Evolutionary conservation across 2,113 vertebrate genomes (phyloP).

Genomic region (Saccopteryx bilineata): DNA sequence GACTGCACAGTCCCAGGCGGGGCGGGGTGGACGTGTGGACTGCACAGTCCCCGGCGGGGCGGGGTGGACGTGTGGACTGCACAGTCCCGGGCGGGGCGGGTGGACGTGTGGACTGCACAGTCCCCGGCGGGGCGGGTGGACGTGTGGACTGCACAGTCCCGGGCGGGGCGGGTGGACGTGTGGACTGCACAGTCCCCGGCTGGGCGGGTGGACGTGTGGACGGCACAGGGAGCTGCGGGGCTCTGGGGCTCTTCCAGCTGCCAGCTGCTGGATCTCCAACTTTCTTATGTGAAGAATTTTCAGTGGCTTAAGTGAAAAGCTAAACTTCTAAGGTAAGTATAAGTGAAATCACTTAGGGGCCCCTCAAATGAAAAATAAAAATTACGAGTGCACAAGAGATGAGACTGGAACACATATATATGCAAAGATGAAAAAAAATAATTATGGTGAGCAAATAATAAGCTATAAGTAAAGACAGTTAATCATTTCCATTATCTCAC

Average conservation of each 20-base stretch:
- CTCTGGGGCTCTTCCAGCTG: background rate
- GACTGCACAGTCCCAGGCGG: background rate
- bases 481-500: background rate
- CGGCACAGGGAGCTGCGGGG: accelerated
- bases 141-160: accelerated
- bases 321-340: background rate
- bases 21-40: accelerated
- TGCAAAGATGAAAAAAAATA: background rate
- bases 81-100: background rate
- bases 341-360: background rate
- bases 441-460: background rate
- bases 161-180: too few relatives aligned
- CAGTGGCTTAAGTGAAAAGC: background rate
- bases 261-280: background rate
- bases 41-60: background rate
- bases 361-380: constrained; percentile 16
- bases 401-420: background rate
- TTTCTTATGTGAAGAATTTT: background rate
- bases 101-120: accelerated
- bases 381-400: background rate
- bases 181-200: background rate
- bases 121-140: too few relatives aligned
- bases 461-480: background rate
- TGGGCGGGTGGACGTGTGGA: accelerated
- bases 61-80: accelerated